Conservation (phyloP, 2,888 invertebrate genomes). For the Gisinianus flammeolus region DNA sequence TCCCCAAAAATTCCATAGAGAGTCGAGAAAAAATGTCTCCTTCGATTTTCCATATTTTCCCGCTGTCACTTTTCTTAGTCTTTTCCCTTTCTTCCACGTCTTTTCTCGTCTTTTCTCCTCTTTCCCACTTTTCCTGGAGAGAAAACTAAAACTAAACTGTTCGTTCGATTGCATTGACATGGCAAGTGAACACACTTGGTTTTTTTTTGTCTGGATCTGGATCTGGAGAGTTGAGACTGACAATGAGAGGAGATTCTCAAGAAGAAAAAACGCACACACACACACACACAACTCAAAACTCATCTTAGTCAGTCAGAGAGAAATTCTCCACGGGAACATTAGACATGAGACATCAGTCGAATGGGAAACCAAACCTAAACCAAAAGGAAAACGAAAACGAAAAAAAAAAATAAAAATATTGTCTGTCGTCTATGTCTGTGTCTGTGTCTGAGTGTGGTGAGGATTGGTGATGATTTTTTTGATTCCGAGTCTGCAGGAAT, state of each 20-base stretch:
- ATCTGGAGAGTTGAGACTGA: background rate
- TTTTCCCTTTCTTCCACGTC: background rate
- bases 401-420: background rate
- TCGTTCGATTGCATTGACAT: background rate
- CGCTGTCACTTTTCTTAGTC: constrained; percentile 36
- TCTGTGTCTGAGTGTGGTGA: no score
- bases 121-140: background rate
- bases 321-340: constrained; percentile 23
- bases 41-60: constrained; percentile 50
- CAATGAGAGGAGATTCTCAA: background rate
- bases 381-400: constrained; percentile 8
- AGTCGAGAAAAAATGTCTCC: constrained; percentile 39
- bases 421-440: background rate
- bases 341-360: background rate
- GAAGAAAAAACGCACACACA: background rate
- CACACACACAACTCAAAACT: background rate
- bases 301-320: background rate
- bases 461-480: no score
- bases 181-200: background rate
- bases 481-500: background rate
- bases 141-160: background rate
- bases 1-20: constrained; percentile 47
- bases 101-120: constrained; percentile 8
- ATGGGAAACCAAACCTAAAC: background rate
- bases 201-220: background rate